Percentiles rank a stretch among this genome's conserved stretches.
These are phyloP conservation scores for Leptinotarsa peninsularis DNA, from an alignment of 2,888 invertebrate genomes.

Conservation along the genomic window DNA sequence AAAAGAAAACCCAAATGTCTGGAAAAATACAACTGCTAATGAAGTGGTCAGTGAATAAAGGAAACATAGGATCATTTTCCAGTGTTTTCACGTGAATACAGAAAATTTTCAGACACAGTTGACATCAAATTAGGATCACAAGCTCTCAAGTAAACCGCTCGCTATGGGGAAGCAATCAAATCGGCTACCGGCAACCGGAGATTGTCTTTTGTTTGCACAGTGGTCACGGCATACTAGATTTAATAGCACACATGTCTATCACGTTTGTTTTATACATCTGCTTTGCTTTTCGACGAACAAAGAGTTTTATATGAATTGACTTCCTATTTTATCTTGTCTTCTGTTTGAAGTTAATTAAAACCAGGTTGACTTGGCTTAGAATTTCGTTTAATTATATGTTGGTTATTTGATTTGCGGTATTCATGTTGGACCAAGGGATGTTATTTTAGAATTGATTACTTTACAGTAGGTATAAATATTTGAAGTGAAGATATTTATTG, in stretches of 20 bases:
- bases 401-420: conserved; percentile 16
- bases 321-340: conserved; percentile 28
- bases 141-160: conserved; percentile 41
- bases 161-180: conserved; percentile 47
- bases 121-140: conserved; percentile 25
- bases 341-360: conserved; percentile 29
- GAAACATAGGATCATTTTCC: conserved; percentile 17
- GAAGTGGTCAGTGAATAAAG: conserved; percentile 43
- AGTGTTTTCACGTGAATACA: conserved; percentile 1
- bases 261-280: conserved; percentile 58
- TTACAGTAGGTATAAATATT: neutral
- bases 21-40: conserved; percentile 44
- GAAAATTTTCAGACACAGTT: conserved; percentile 12
- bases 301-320: conserved; percentile 32
- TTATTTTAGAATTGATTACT: conserved; percentile 41
- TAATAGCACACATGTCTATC: conserved; percentile 57
- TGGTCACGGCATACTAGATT: conserved; percentile 56
- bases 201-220: conserved; percentile 63
- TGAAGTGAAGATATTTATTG: no score
- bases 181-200: conserved; percentile 61
- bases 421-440: conserved; percentile 12
- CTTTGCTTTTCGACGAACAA: conserved; percentile 48
- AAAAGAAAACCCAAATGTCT: conserved; percentile 41
- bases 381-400: conserved; percentile 23
- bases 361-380: conserved; percentile 18